These are phyloP conservation scores for Parauchenoglanis ngamensis DNA, from an alignment of 2,797 vertebrate species.

Conservation along the genomic window DNA sequence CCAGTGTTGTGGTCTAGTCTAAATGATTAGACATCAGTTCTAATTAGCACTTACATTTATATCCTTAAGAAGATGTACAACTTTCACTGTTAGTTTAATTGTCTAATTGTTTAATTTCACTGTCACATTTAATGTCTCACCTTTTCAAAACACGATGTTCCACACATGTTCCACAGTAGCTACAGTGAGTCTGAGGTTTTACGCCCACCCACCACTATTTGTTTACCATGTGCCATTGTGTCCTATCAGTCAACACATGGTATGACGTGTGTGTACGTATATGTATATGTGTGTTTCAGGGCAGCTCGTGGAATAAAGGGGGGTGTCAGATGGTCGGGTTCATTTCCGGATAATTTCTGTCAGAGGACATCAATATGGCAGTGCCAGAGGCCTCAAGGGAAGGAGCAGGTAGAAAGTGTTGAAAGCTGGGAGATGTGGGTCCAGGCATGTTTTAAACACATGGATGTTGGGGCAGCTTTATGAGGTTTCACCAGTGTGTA, in stretches of 20 bases:
- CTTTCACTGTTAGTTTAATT: not conserved
- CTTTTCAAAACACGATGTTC: not conserved
- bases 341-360: slow-evolving; percentile 45
- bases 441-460: slow-evolving; percentile 6
- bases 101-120: too few species aligned
- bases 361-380: slow-evolving; percentile 22
- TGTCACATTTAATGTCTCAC: not conserved
- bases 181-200: slow-evolving; percentile 12
- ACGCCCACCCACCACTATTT: slow-evolving; percentile 52
- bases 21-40: not conserved
- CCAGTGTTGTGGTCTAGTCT: not conserved
- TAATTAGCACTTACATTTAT: not conserved
- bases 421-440: slow-evolving; percentile 37
- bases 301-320: not conserved
- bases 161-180: slow-evolving; percentile 35
- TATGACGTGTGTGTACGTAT: slow-evolving; percentile 25
- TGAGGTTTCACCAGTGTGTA: not conserved
- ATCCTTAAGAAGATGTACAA: not conserved
- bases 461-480: not conserved
- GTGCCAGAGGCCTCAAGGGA: slow-evolving; percentile 11
- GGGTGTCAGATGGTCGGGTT: slow-evolving; percentile 42
- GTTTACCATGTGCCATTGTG: slow-evolving; percentile 51
- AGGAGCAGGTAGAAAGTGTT: slow-evolving; percentile 36
- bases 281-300: slow-evolving; percentile 50
- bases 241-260: slow-evolving; percentile 51